Evolutionary conservation across 2,888 invertebrate genomes (phyloP).

Genomic region (Arenicola marina): DNA sequence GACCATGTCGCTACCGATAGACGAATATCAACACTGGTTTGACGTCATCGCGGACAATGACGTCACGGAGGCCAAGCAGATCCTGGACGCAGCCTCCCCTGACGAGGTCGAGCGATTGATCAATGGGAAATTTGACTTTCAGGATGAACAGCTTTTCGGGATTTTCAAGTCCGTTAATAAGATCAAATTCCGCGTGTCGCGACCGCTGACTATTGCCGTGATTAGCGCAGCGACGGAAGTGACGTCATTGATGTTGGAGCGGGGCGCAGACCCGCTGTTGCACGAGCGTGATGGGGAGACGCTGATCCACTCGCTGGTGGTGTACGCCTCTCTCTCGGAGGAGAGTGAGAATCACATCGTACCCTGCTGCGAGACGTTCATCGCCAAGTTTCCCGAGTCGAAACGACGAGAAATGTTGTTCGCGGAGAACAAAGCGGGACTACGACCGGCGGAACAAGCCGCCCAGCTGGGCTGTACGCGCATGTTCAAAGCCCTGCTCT

Average conservation of each 20-base stretch:
- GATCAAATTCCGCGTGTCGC: no score
- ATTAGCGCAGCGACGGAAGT: slow-evolving; percentile 7
- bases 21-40: no score
- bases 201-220: slow-evolving; percentile 9
- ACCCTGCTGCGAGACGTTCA: slow-evolving; percentile 4
- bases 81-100: no score
- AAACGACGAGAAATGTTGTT: background rate
- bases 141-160: no score
- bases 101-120: no score
- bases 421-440: slow-evolving; percentile 4
- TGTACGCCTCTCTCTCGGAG: background rate
- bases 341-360: slow-evolving; percentile 2
- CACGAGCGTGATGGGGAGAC: slow-evolving; percentile 11
- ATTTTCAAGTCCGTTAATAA: no score
- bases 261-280: slow-evolving; percentile 6
- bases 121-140: no score
- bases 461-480: slow-evolving; percentile 7
- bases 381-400: background rate
- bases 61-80: no score
- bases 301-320: slow-evolving; percentile 13
- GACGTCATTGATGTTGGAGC: background rate
- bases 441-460: slow-evolving; percentile 19
- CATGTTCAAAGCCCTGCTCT: slow-evolving; percentile 12
- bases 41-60: no score
- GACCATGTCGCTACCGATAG: no score